Conservation (phyloP, 2,797 vertebrate species). For the Neoniphon sammara region DNA sequence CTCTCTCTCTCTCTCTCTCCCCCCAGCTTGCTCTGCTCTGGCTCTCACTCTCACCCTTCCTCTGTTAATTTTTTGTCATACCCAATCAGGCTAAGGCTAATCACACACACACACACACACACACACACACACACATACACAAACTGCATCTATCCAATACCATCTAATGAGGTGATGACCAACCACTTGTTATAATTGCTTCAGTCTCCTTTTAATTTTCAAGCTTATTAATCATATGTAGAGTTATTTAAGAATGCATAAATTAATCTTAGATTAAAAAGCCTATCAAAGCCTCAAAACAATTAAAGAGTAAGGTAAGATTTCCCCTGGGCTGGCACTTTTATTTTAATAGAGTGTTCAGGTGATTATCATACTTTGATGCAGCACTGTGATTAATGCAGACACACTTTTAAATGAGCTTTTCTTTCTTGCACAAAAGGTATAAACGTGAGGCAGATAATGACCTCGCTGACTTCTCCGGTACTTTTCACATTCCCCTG, state of each 20-base stretch:
- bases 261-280: constrained; percentile 99
- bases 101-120: constrained; percentile 40
- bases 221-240: constrained; percentile 99
- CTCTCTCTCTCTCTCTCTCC: not conserved
- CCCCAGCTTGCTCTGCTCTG: constrained; percentile 23
- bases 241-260: constrained; percentile 99
- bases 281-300: constrained; percentile 99
- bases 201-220: constrained; percentile 99
- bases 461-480: constrained; percentile 86
- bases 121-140: constrained; percentile 59
- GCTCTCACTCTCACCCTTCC: constrained; percentile 22
- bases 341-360: constrained; percentile 99
- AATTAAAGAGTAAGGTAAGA: constrained; percentile 99
- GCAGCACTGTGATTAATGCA: constrained; percentile 99
- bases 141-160: constrained; percentile 89
- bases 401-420: constrained; percentile 94
- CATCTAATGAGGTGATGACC: constrained; percentile 99
- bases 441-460: constrained; percentile 87
- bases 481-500: constrained; percentile 26
- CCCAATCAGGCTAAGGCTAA: constrained; percentile 43
- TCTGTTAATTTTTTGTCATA: constrained; percentile 56
- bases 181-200: constrained; percentile 99
- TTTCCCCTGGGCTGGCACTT: constrained; percentile 98
- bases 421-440: constrained; percentile 77
- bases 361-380: constrained; percentile 99